These are phyloP conservation scores for Myripristis jacobus DNA, from an alignment of 2,797 vertebrate species.

Conservation along the genomic window DNA sequence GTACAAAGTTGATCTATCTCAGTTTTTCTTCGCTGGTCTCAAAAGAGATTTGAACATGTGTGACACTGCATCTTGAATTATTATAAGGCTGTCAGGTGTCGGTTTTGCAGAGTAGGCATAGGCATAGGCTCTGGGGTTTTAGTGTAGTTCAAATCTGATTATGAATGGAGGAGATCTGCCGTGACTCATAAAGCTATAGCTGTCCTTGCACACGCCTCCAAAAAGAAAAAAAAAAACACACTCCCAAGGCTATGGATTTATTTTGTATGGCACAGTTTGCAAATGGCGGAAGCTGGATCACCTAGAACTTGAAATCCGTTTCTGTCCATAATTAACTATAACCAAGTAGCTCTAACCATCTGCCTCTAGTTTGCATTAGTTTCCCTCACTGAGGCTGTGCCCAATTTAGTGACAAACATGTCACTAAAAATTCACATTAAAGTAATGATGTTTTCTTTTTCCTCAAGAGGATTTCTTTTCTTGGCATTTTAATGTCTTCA, in stretches of 20 bases:
- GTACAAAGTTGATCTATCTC: neutral
- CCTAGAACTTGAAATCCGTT: neutral
- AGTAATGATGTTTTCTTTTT: neutral
- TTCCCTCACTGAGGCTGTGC: neutral
- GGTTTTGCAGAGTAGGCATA: neutral
- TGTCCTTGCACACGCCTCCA: neutral
- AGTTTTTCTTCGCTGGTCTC: too few relatives aligned
- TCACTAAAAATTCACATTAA: neutral
- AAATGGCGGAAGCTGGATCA: neutral
- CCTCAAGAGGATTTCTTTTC: too few relatives aligned
- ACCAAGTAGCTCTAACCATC: neutral
- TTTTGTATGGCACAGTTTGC: neutral
- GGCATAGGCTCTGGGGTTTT: slow-evolving; percentile 8
- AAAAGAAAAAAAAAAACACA: neutral
- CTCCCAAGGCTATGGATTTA: neutral
- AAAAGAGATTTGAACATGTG: neutral
- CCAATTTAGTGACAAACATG: neutral
- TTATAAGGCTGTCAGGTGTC: neutral
- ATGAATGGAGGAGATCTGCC: slow-evolving; percentile 7
- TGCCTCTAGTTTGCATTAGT: neutral
- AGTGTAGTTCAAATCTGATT: slow-evolving; percentile 22
- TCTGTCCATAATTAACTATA: neutral
- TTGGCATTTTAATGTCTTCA: too few relatives aligned
- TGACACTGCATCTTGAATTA: neutral
- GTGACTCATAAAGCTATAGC: slow-evolving; percentile 20